Evolutionary conservation across 1,140 invertebrate genomes (phyloP).

Genomic region (fruit fly (Drosophila melanogaster)): DNA sequence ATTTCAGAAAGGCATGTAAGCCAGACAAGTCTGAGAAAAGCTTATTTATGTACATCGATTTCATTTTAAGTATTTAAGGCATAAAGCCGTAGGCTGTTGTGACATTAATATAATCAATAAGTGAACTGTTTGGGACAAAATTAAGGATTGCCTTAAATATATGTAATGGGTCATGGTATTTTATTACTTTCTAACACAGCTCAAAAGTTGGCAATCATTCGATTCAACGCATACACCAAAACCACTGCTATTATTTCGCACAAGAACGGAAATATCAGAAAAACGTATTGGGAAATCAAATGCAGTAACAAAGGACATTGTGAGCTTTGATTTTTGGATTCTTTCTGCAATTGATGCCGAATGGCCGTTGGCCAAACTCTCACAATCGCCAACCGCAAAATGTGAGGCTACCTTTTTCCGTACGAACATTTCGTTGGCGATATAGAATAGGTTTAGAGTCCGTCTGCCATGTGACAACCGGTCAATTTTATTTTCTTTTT

Average conservation of each 20-base stretch:
- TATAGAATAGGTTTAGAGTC: conserved; percentile 8
- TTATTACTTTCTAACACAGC: background rate
- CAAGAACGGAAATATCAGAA: background rate
- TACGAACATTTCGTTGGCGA: conserved; percentile 26
- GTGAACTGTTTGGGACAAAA: too few species aligned
- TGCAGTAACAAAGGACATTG: conserved; percentile 43
- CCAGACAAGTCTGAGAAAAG: conserved; percentile 30
- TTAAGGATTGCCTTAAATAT: too few species aligned
- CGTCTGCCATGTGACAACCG: conserved; percentile 18
- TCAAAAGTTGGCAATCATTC: conserved; percentile 18
- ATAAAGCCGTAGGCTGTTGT: background rate
- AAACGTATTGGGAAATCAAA: conserved; percentile 67
- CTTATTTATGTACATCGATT: conserved; percentile 20
- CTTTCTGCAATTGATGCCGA: background rate
- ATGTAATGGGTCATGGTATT: background rate
- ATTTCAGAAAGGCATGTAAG: too few species aligned
- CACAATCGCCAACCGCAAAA: conserved; percentile 70
- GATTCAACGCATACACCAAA: conserved; percentile 13
- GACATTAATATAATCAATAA: background rate
- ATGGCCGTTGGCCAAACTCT: conserved; percentile 54
- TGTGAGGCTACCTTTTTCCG: conserved; percentile 67
- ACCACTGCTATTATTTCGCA: conserved; percentile 14
- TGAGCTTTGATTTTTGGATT: conserved; percentile 35
- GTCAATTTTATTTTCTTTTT: conserved; percentile 77
- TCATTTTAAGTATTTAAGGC: background rate